These are phyloP conservation scores for Myotis lucifugus DNA, from an alignment of 2,113 vertebrate genomes.

Conservation along the genomic window DNA sequence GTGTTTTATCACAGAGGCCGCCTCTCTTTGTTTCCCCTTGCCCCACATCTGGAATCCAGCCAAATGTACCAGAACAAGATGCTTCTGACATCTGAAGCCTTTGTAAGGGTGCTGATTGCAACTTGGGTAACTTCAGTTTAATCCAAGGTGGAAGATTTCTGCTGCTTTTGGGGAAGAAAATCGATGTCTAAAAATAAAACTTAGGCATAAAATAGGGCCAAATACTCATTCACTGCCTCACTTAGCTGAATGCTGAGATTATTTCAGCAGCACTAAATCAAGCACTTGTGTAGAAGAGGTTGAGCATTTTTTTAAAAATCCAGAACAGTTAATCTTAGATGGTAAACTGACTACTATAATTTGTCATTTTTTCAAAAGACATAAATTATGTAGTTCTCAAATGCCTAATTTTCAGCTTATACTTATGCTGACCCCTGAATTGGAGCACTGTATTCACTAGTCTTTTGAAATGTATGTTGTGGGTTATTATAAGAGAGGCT, in stretches of 20 bases:
- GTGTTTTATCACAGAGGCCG: not conserved
- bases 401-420: conserved; percentile 50
- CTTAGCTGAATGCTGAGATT: conserved; percentile 75
- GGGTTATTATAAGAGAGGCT: not conserved
- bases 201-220: conserved; percentile 76
- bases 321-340: conserved; percentile 66
- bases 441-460: not conserved
- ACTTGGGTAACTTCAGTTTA: conserved; percentile 63
- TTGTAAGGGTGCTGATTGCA: conserved; percentile 73
- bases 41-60: conserved; percentile 54
- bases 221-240: conserved; percentile 76
- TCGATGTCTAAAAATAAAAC: conserved; percentile 78
- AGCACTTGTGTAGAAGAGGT: conserved; percentile 70
- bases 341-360: conserved; percentile 73
- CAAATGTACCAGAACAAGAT: conserved; percentile 47
- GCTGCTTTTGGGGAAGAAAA: conserved; percentile 56
- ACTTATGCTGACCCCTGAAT: conserved; percentile 38
- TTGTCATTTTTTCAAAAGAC: conserved; percentile 70
- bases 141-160: conserved; percentile 73
- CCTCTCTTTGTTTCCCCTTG: conserved; percentile 31
- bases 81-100: conserved; percentile 65
- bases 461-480: not conserved
- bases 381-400: conserved; percentile 59
- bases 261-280: conserved; percentile 77
- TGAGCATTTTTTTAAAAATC: not conserved